Base-by-base conservation (phyloP, 2,113 vertebrate species). In the Daboia siamensis region DNA sequence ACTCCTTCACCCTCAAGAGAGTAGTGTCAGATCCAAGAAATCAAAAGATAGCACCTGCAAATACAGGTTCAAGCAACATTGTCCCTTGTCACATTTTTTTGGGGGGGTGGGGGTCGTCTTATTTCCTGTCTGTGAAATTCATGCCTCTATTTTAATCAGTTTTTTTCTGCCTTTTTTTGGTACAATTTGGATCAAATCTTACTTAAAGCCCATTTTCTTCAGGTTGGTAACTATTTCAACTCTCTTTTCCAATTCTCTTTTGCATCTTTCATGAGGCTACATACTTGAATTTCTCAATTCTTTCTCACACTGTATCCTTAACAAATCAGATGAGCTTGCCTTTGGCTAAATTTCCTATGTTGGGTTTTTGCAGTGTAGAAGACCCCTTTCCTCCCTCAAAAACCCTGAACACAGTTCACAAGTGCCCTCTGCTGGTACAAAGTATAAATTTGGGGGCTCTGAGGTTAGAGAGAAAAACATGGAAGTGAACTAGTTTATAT, bases 391-490 rank as follows among this genome's bases (percentile, higher is more conserved):
- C 1, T 15, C 21, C 8, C 87, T 6, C 44, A 55, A 56, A 80
- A 80, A 15, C 48, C 54, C 33, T 24, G 26, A 57, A n/a, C 89
- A 92, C 64, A 89, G 84, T 33, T 59, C 52, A 7, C 23, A 89
- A 57, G 54, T 13, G 44, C 91, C 87, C 54, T 89, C 91, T 85
- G 44, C 87, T 92, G 91, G 54, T 26, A 84, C 24, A 87, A 33
- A 48, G 7, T 46, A 56, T 46, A 26, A 29, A 56, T 26, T 80
- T 52, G 1, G 20, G 33, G 48, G 9, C 26, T 80, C 20, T 48
- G 26, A 29, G 4, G 13, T 46, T 44, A 54, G 52, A 33, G 48
- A 24, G 33, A n/a, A 64, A 54, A 74, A 64, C 29, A 74, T 54
- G 61, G 48, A 55, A 90, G 51, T n/a, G n/a, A 80, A 54, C 17